These are phyloP conservation scores for Bostrychus sinensis DNA, from an alignment of 2,113 vertebrate species.

Conservation along the genomic window DNA sequence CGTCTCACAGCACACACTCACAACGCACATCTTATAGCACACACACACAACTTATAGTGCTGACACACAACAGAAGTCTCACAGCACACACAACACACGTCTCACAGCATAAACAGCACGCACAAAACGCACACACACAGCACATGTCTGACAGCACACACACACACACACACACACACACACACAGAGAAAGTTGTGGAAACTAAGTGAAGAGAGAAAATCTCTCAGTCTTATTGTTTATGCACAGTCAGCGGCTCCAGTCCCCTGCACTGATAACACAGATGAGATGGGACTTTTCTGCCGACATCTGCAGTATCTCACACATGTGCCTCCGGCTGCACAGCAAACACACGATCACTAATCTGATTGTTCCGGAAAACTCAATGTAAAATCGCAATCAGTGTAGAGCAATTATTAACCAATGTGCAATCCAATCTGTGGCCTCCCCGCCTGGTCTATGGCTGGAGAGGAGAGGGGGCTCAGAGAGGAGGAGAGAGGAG, in stretches of 20 bases:
- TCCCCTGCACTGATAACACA: conserved; percentile 55
- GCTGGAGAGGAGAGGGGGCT: too few species aligned
- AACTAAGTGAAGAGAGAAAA: neutral
- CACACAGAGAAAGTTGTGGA: neutral
- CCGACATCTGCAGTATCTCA: conserved; percentile 65
- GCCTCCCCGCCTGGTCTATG: conserved; percentile 30
- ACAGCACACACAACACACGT: too few species aligned
- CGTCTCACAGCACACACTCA: too few species aligned
- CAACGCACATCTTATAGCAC: too few species aligned
- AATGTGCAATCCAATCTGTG: conserved; percentile 57
- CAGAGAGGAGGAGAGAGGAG: conserved; percentile 14
- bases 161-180: neutral
- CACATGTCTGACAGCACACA: neutral
- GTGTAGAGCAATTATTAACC: conserved; percentile 68
- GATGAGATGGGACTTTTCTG: conserved; percentile 61
- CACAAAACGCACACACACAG: too few species aligned
- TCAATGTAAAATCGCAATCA: conserved; percentile 73
- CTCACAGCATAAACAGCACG: too few species aligned
- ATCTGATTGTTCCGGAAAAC: conserved; percentile 70
- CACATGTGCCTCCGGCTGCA: conserved; percentile 19
- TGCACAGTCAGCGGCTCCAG: conserved; percentile 66
- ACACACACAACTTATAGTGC: too few species aligned
- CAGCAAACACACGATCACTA: conserved; percentile 30
- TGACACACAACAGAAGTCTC: too few species aligned
- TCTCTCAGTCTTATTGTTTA: conserved; percentile 49